These are phyloP conservation scores for Nephotettix cincticeps DNA, from an alignment of 1,140 invertebrate species.

Conservation along the genomic window DNA sequence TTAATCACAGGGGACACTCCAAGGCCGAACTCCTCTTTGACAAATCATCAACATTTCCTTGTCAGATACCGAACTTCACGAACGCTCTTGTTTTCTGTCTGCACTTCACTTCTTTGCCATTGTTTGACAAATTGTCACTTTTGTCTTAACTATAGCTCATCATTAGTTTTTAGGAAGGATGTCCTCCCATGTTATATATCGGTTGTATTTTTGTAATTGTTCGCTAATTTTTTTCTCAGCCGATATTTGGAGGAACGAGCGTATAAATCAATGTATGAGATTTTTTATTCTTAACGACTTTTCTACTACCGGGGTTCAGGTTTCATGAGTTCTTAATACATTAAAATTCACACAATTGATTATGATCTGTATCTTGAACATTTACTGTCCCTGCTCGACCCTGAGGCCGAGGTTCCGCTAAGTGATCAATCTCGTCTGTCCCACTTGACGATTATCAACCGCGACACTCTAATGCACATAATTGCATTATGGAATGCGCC, in stretches of 20 bases:
- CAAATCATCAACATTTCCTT: slow-evolving; percentile 5
- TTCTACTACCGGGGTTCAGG: too few relatives aligned
- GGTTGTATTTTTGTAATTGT: too few relatives aligned
- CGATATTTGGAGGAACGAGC: too few relatives aligned
- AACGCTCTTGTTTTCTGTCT: not conserved
- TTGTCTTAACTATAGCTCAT: not conserved
- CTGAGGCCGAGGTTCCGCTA: not conserved
- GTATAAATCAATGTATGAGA: too few relatives aligned
- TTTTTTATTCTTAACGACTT: too few relatives aligned
- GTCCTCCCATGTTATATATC: too few relatives aligned
- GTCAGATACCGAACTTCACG: not conserved
- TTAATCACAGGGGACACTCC: not conserved
- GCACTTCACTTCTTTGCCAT: not conserved
- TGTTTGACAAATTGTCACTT: not conserved
- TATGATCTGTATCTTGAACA: too few relatives aligned
- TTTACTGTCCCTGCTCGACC: too few relatives aligned
- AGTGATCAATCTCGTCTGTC: not conserved
- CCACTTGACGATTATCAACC: not conserved
- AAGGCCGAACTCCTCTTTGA: not conserved
- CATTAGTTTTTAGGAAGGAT: slow-evolving; percentile 3
- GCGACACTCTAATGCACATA: slow-evolving; percentile 4
- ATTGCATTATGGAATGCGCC: slow-evolving; percentile 2
- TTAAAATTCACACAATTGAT: too few relatives aligned
- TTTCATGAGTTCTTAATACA: too few relatives aligned
- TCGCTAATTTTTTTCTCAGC: too few relatives aligned